Conservation (phyloP, 2,888 invertebrate species). For the Serripes groenlandicus region DNA sequence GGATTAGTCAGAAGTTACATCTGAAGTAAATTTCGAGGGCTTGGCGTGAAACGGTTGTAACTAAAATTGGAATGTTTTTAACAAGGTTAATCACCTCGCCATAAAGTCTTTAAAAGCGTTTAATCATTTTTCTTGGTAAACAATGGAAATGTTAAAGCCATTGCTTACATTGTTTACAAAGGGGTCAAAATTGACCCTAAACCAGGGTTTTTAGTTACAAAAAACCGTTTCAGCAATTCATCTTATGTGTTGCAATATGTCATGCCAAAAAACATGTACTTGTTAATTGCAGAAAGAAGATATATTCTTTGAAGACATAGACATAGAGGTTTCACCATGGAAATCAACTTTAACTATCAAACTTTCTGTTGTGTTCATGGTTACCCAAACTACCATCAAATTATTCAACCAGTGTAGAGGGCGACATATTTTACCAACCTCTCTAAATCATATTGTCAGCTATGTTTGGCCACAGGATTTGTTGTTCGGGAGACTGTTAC, state of each 20-base stretch:
- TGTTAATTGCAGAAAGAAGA: constrained; percentile 58
- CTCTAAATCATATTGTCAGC: constrained; percentile 48
- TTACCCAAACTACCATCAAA: constrained; percentile 76
- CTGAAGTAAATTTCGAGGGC: no score
- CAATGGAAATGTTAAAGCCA: no score
- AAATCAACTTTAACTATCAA: constrained; percentile 78
- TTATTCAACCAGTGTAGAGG: constrained; percentile 75
- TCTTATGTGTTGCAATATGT: neutral
- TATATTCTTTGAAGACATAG: constrained; percentile 58
- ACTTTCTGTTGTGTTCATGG: constrained; percentile 78
- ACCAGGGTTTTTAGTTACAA: no score
- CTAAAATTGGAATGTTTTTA: no score
- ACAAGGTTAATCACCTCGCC: no score
- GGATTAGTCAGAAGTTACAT: no score
- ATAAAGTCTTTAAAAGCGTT: no score
- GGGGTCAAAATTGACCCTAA: no score
- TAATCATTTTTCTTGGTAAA: no score
- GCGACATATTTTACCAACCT: constrained; percentile 42
- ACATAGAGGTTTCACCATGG: constrained; percentile 70
- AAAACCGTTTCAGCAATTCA: no score
- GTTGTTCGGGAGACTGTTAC: constrained; percentile 74
- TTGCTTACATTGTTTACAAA: no score
- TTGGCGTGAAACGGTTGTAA: no score
- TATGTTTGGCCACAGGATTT: constrained; percentile 75
- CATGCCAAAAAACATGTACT: neutral